A percentile compares a stretch with the other conserved stretches of the same genome.
Conservation (phyloP, 1,140 invertebrate species). For the Gonatopus flavifemur region DNA sequence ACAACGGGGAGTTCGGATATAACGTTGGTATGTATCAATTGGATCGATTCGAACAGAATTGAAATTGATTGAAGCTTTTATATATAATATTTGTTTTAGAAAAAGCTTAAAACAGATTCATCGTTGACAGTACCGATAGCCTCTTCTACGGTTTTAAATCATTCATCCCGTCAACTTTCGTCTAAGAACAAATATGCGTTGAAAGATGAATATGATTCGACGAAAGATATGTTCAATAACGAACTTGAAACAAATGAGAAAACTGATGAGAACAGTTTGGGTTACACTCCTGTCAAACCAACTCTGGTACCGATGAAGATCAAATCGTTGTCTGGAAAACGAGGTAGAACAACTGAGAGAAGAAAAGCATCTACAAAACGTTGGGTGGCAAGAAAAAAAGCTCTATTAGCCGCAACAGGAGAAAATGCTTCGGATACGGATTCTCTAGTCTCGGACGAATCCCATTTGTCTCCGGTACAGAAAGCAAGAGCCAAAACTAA, state of each 20-base stretch:
- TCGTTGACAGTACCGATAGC: too few relatives aligned
- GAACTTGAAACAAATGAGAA: slow-evolving; percentile 4
- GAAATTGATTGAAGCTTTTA: too few relatives aligned
- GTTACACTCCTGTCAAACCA: slow-evolving; percentile 8
- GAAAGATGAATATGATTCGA: not conserved
- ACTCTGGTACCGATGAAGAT: slow-evolving; percentile 10
- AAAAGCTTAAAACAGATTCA: slow-evolving; percentile 17
- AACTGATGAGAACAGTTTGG: slow-evolving; percentile 5
- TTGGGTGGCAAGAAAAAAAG: slow-evolving; percentile 52
- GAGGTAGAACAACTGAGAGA: slow-evolving; percentile 38
- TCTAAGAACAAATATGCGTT: too few relatives aligned
- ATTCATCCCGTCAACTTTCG: too few relatives aligned
- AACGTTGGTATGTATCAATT: too few relatives aligned
- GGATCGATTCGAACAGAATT: too few relatives aligned
- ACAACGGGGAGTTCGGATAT: slow-evolving; percentile 27
- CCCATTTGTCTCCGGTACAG: slow-evolving; percentile 49
- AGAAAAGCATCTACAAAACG: slow-evolving; percentile 49
- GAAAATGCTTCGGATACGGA: slow-evolving; percentile 49
- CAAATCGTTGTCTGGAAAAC: slow-evolving; percentile 24
- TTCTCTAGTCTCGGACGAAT: slow-evolving; percentile 38
- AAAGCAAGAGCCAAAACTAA: slow-evolving; percentile 48
- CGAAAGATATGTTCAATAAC: not conserved
- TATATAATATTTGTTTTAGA: slow-evolving; percentile 20
- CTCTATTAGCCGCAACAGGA: slow-evolving; percentile 46
- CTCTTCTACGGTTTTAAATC: too few relatives aligned